A percentile compares a stretch with the other conserved stretches of the same genome.
phyloP scores from a whole-genome alignment of 1,140 invertebrate species.

The Panagrolaimus sp. region DNA sequence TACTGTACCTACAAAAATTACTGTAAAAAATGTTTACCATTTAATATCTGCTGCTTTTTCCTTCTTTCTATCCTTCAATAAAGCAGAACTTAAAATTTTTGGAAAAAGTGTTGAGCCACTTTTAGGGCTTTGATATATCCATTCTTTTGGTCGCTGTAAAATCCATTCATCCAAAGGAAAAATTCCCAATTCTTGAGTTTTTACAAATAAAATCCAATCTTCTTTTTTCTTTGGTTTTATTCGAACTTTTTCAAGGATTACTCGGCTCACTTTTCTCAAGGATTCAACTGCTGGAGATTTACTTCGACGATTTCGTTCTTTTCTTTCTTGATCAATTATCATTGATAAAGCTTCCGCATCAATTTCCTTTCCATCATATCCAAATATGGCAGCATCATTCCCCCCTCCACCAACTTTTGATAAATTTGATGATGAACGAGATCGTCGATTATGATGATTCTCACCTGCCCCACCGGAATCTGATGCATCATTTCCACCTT shows the following conservation, averaged over 20 bases:
- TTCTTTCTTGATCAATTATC: constrained; percentile 18
- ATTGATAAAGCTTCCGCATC: constrained; percentile 22
- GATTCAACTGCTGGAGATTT: constrained; percentile 52
- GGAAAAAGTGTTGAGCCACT: not conserved
- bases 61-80: constrained; percentile 18
- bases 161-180: constrained; percentile 39
- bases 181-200: constrained; percentile 27
- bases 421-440: constrained; percentile 33
- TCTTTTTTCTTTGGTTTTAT: constrained; percentile 36
- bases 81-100: constrained; percentile 16
- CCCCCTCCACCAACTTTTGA: constrained; percentile 15
- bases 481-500: constrained; percentile 30
- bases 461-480: not conserved
- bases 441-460: constrained; percentile 24
- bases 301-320: constrained; percentile 21
- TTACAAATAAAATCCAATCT: constrained; percentile 11
- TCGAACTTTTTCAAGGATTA: constrained; percentile 45
- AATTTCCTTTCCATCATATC: constrained; percentile 10
- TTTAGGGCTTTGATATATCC: not conserved
- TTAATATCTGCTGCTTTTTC: not conserved
- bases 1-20: constrained; percentile 17
- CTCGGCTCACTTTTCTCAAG: constrained; percentile 40
- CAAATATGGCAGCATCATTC: constrained; percentile 17
- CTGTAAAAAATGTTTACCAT: not conserved
- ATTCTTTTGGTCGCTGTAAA: constrained; percentile 23